Evolutionary conservation across 1,140 invertebrate species (phyloP), one percentile per base, ranked within the genome.

Genomic region (Tetramorium simillimum): DNA sequence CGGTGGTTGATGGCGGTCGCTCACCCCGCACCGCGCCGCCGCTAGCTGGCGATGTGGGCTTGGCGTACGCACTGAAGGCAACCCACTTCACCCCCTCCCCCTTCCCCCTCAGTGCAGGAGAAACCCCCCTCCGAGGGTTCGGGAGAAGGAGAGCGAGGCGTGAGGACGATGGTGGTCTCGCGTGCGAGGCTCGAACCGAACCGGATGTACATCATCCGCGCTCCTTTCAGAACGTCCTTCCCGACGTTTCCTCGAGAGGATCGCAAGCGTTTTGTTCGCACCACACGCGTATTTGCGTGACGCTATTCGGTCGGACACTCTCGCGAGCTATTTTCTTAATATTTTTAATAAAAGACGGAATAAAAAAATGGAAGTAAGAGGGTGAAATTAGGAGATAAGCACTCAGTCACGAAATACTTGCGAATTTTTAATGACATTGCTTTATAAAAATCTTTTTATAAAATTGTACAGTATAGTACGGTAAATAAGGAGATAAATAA

Each of bases 151-250:
- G 78, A 69, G 63, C 40, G 46, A 7, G 75, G 78, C 49, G 43
- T 43, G 46, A 69, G 84, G 53, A 81, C 78, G 78, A 86, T 88
- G 75, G 85, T 85, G 86, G 82, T 75, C 75, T 76, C 80, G 76
- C 49, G 56, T 63, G 78, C 51, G 56, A 46, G 18, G 7, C 24
- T 60, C 14, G 43, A 46, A 84, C 53, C 40, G 37, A 67, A 77
- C 14, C 10, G 9, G 58, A 60, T 81, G 51, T 82, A 73, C 60
- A 60, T 82, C 51, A 46, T 49, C 18, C 24, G 12, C 53, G 24
- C 40, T 37, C 21, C 49, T 51, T 51, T 37, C 58, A 40, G 51
- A n/a, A 28, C 53, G 18, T 46, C 65, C 60, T 9, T 28, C 16
- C 18, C 16, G 46, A 28, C 40, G 56, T 82, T 46, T 10, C 51